These are phyloP conservation scores for Oscheius sp. DNA, from an alignment of 2,888 invertebrate species.

Conservation along the genomic window DNA sequence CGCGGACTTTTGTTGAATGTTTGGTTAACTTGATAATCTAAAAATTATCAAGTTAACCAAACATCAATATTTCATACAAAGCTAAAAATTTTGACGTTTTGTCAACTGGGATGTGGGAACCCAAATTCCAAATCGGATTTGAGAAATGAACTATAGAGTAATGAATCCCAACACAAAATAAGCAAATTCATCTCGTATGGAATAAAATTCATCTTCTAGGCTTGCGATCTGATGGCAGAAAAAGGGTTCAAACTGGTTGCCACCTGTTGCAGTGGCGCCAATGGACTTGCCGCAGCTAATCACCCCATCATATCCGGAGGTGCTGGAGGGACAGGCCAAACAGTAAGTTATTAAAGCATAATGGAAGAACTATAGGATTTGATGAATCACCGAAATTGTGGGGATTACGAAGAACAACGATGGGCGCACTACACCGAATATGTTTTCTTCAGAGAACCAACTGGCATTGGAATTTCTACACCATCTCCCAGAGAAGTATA, in stretches of 20 bases:
- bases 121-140: background rate
- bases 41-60: too few relatives aligned
- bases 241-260: slow-evolving; percentile 78
- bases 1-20: too few relatives aligned
- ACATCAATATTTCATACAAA: too few relatives aligned
- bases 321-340: slow-evolving; percentile 4
- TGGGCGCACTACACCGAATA: slow-evolving; percentile 99
- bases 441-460: slow-evolving; percentile 82
- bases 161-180: too few relatives aligned
- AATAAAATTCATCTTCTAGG: slow-evolving; percentile 71
- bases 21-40: too few relatives aligned
- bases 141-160: background rate
- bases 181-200: too few relatives aligned
- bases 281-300: slow-evolving; percentile 72
- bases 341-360: background rate
- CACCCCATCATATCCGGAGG: slow-evolving; percentile 49
- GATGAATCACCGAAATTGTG: slow-evolving; percentile 74
- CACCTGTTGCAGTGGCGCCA: slow-evolving; percentile 92
- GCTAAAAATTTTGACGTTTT: too few relatives aligned
- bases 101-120: too few relatives aligned
- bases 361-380: slow-evolving; percentile 46
- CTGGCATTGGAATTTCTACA: slow-evolving; percentile 32
- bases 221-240: slow-evolving; percentile 70
- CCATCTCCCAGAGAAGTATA: slow-evolving; percentile 40
- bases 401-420: slow-evolving; percentile 96